Percentiles rank a stretch among this genome's conserved stretches.
These are phyloP conservation scores for Hemibagrus wyckioides DNA, from an alignment of 2,113 vertebrate genomes.

Conservation along the genomic window DNA sequence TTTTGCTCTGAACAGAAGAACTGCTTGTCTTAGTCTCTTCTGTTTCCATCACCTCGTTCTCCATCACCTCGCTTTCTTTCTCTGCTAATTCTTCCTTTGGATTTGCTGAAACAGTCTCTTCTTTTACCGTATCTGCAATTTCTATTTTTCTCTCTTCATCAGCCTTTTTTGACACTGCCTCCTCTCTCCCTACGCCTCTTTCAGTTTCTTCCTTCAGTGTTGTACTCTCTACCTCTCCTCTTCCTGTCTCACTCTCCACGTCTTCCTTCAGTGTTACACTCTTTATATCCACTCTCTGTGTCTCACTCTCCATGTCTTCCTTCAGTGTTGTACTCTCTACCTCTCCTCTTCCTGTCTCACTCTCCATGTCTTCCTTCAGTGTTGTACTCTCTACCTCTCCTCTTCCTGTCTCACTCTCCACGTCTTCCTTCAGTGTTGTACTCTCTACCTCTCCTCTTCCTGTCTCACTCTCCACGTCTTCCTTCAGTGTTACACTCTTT, in stretches of 20 bases:
- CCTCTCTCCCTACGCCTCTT: not conserved
- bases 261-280: not conserved
- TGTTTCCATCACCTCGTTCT: not conserved
- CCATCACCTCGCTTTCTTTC: not conserved
- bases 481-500: not conserved
- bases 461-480: not conserved
- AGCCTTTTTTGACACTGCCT: not conserved
- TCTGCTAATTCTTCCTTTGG: not conserved
- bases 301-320: not conserved
- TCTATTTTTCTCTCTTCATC: not conserved
- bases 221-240: too few relatives aligned
- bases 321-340: not conserved
- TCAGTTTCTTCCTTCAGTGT: not conserved
- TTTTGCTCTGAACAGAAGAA: constrained; percentile 32
- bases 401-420: not conserved
- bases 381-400: not conserved
- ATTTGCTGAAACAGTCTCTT: not conserved
- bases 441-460: not conserved
- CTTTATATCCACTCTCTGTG: not conserved
- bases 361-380: not conserved
- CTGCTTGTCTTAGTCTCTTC: constrained; percentile 15
- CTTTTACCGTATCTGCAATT: not conserved
- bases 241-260: not conserved
- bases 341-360: not conserved
- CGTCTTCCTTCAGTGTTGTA: not conserved